Base-by-base conservation (phyloP, 2,113 vertebrate genomes). In the Neolamprologus longior region DNA sequence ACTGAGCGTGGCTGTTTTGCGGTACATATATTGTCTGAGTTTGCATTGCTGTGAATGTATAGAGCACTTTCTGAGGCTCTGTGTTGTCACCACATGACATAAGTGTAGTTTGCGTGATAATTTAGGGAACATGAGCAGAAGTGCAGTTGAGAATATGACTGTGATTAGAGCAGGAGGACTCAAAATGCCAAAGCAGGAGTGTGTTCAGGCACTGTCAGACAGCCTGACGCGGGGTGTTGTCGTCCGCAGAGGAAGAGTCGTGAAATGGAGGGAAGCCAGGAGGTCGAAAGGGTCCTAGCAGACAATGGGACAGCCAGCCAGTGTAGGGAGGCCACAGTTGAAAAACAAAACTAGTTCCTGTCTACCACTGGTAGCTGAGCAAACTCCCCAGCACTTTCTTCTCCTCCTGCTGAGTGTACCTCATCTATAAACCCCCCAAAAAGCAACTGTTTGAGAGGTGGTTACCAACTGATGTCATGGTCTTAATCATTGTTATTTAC, bases 221-320 rank as follows among this genome's bases (percentile, higher is more conserved):
- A 94, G 92, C 80, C 95, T 94, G 95, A 96, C 95, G 93, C 92
- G 55, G 90, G 93, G 90, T 95, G 90, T 94, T 96, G 94, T 94
- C 92, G 83, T 90, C 93, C 90, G 63, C 89, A 94, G 89, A 96
- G 96, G 96, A 96, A 96, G 95, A 95, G 87, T 89, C 76, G 54
- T 94, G 93, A 88, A 96, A 96, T 94, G 93, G 93, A 94, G 92
- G 94, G 95, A 96, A 96, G 93, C 93, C 7, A 57, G 90, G 89
- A 73, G 92, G 95, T 95, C 93, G 78, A 89, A 88, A 94, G 94
- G 93, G 89, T 91, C 80, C 57, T 19, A 86, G 71, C 81, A 91
- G 94, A 94, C 94, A 96, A 96, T 93, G 90, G 71, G 92, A 88
- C 57, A 82, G 83, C 80, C 84, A 79, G 89, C 87, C 82, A 90